phyloP scores from a whole-genome alignment of 2,797 vertebrate genomes.

The Sternarchorhynchus goeldii region DNA sequence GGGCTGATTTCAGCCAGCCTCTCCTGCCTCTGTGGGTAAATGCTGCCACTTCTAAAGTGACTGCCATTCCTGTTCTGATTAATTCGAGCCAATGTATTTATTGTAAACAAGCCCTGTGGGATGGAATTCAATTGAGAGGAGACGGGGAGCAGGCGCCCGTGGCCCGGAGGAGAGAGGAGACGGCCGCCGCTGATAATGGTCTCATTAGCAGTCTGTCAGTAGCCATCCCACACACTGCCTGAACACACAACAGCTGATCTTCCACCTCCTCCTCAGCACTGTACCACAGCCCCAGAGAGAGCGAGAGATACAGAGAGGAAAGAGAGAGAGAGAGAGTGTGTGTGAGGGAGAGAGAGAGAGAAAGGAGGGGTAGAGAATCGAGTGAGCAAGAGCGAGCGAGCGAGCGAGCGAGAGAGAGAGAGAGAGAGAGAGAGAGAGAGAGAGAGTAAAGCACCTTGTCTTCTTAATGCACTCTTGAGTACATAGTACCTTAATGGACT shows the following conservation, averaged over 20 bases:
- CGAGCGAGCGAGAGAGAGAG: conserved; percentile 4
- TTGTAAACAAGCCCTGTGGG: conserved; percentile 80
- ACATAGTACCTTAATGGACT: conserved; percentile 12
- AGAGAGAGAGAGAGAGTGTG: background rate
- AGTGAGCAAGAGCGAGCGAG: too few relatives aligned
- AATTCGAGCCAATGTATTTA: conserved; percentile 79
- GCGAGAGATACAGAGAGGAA: conserved; percentile 1
- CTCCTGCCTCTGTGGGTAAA: conserved; percentile 49
- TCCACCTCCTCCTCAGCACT: conserved; percentile 51
- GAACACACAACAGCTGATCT: conserved; percentile 65
- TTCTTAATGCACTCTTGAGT: background rate
- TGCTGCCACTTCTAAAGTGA: conserved; percentile 54
- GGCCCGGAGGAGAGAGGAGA: conserved; percentile 69
- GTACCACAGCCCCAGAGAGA: conserved; percentile 18
- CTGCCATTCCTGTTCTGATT: conserved; percentile 64
- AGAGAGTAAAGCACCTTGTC: too few relatives aligned
- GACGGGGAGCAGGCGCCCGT: conserved; percentile 68
- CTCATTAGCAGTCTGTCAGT: conserved; percentile 84
- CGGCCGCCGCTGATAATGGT: conserved; percentile 79
- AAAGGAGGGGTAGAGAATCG: background rate
- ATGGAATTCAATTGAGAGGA: conserved; percentile 77
- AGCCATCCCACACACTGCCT: conserved; percentile 70
- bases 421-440: background rate
- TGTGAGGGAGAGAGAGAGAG: background rate
- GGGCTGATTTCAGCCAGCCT: conserved; percentile 22